Percentiles rank a stretch among this genome's conserved stretches.
These are phyloP conservation scores for Aphaenogaster rudis DNA, from an alignment of 1,140 invertebrate genomes.

Conservation along the genomic window DNA sequence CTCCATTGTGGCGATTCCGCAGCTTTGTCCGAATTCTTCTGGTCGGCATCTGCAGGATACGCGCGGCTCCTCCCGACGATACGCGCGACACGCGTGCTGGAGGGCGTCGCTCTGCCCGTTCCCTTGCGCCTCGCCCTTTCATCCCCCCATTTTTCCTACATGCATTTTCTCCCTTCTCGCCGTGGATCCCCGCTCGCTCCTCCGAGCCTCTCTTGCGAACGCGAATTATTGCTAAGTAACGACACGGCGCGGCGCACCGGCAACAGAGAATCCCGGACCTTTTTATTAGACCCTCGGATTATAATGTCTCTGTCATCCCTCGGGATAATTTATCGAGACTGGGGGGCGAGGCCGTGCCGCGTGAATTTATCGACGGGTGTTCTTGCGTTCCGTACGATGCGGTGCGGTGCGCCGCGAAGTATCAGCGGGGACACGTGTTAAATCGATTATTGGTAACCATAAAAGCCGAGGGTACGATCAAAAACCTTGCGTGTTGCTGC, in stretches of 20 bases:
- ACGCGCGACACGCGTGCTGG: slow-evolving; percentile 5
- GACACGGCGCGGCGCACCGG: slow-evolving; percentile 28
- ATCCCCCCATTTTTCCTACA: background rate
- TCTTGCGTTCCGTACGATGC: slow-evolving; percentile 65
- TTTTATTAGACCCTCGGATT: slow-evolving; percentile 76
- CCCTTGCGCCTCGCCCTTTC: background rate
- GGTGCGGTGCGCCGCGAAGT: slow-evolving; percentile 70
- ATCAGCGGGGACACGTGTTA: slow-evolving; percentile 71
- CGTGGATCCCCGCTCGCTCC: background rate
- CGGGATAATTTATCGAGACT: slow-evolving; percentile 76
- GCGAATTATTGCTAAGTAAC: slow-evolving; percentile 77
- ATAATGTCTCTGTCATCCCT: slow-evolving; percentile 80
- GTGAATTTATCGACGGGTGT: slow-evolving; percentile 77
- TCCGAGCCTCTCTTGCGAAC: slow-evolving; percentile 34
- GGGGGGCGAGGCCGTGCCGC: slow-evolving; percentile 37
- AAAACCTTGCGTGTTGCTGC: background rate
- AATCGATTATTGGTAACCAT: slow-evolving; percentile 54
- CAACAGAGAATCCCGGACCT: slow-evolving; percentile 49
- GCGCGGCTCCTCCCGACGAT: background rate
- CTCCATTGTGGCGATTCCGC: slow-evolving; percentile 64
- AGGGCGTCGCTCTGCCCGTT: background rate
- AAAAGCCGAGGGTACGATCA: slow-evolving; percentile 43
- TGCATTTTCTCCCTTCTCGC: background rate
- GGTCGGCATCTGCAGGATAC: slow-evolving; percentile 55
- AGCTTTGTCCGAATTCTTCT: slow-evolving; percentile 69